Percentiles rank a stretch among this genome's conserved stretches.
phyloP scores from a whole-genome alignment of 2,888 invertebrate genomes.

The Eilema griseolum region DNA sequence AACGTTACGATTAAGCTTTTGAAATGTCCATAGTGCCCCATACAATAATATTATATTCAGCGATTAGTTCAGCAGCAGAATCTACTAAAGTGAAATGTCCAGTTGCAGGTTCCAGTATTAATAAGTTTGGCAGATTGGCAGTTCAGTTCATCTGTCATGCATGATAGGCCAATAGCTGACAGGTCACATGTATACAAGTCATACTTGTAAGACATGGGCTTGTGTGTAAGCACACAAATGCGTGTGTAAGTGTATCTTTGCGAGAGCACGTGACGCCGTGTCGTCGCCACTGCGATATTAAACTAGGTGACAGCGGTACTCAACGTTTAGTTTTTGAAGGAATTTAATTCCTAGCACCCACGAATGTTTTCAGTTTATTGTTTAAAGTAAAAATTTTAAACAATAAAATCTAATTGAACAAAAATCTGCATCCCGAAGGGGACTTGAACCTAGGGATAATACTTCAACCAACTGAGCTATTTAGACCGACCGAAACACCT shows the following conservation, averaged over 20 bases:
- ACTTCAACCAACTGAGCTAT: no score
- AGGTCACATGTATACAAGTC: slow-evolving; percentile 62
- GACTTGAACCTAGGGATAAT: neutral
- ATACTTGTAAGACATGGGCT: slow-evolving; percentile 24
- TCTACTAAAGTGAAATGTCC: slow-evolving; percentile 16
- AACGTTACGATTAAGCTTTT: neutral
- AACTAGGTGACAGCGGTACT: slow-evolving; percentile 65
- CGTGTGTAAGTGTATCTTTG: slow-evolving; percentile 74
- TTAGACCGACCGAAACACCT: no score
- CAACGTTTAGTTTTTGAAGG: slow-evolving; percentile 49
- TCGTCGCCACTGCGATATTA: slow-evolving; percentile 80
- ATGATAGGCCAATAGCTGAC: slow-evolving; percentile 46
- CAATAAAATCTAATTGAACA: no score
- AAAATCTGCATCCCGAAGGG: no score
- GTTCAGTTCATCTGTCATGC: slow-evolving; percentile 40
- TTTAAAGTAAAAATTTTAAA: neutral
- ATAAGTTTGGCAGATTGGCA: slow-evolving; percentile 29
- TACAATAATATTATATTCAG: no score
- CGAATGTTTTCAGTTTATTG: neutral
- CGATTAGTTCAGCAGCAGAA: neutral
- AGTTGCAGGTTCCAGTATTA: slow-evolving; percentile 15
- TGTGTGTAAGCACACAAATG: slow-evolving; percentile 44
- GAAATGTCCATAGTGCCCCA: neutral
- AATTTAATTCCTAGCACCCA: neutral
- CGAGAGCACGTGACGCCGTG: slow-evolving; percentile 79